Conservation (phyloP, 2,797 vertebrate genomes). For the Muraenolepis orangiensis region DNA sequence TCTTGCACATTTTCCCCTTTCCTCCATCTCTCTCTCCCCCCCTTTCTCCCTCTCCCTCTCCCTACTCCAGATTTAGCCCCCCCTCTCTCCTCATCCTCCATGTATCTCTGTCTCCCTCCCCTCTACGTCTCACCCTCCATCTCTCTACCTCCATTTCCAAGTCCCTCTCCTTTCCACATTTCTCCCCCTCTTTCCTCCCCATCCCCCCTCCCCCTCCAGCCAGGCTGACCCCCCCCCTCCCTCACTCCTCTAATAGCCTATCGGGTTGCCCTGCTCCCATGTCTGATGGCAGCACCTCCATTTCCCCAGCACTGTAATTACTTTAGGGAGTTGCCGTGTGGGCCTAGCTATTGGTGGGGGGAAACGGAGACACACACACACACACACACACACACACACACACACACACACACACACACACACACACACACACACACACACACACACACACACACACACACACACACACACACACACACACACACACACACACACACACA, state of each 20-base stretch:
- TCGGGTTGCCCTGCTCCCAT: not conserved
- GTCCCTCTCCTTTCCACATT: not conserved
- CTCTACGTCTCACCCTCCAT: not conserved
- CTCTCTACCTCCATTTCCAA: not conserved
- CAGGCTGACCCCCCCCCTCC: not conserved
- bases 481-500: not conserved
- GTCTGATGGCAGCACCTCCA: constrained; percentile 29
- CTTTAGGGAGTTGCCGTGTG: constrained; percentile 64
- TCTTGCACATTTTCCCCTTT: not conserved
- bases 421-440: too few relatives aligned
- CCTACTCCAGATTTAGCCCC: not conserved
- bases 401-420: too few relatives aligned
- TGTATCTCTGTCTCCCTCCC: not conserved
- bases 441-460: not conserved
- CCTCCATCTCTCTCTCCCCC: not conserved
- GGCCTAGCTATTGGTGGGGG: not conserved
- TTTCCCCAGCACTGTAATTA: constrained; percentile 73
- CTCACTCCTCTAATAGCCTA: not conserved
- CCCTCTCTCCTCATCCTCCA: too few relatives aligned
- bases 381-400: too few relatives aligned
- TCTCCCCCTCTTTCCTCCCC: not conserved
- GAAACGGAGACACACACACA: not conserved
- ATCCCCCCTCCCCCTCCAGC: not conserved
- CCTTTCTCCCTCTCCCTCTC: not conserved
- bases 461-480: constrained; percentile 23